Base-by-base conservation (phyloP, 2,113 vertebrate species). In the Petrocephalus zakoni region DNA sequence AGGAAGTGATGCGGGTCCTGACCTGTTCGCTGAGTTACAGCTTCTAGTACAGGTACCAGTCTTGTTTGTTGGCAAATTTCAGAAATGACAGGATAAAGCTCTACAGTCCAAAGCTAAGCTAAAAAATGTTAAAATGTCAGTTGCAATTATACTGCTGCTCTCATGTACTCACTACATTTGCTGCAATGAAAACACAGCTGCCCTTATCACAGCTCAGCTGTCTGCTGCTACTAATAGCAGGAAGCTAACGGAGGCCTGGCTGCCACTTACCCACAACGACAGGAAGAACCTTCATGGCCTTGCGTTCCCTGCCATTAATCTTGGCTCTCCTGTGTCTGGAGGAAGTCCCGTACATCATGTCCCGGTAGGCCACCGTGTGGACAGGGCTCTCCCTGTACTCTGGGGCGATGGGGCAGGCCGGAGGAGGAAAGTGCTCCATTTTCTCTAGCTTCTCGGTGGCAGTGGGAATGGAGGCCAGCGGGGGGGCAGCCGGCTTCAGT, bases 211-310 rank as follows among this genome's bases (percentile, higher is more conserved):
- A 37, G 29, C 68, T 75, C 29, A 37, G 15, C 46, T 37, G 34
- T 82, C 78, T 47, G 19, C 17, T 46, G 42, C 7, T 5, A 22
- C 34, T 21, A 85, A 49, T 25, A 21, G n/a, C 46, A 51, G n/a
- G 46, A 55, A 56, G 25, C n/a, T 37, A 87, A 61, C 34, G 2
- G 13, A 46, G 2, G 6, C 46, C 11, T 6, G n/a, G 15, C 19
- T 1, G 47, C n/a, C 61, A 94, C 98, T 95, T 92, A 99, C 98
- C 97, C 0, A 99, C 97, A 0, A 99, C 97, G 0, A 99, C 96
- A 0, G 98, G 98, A 91, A 99, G 96, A 88, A 98, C 97, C 91
- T 95, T 95, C 98, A 99, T 98, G 89, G 98, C 98, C 90, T 99
- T 98, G 93, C 96, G 96, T 94, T 99, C 98, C 1, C 97, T 93